Conservation (phyloP, 1,140 invertebrate species). For the Heliconius himera region DNA sequence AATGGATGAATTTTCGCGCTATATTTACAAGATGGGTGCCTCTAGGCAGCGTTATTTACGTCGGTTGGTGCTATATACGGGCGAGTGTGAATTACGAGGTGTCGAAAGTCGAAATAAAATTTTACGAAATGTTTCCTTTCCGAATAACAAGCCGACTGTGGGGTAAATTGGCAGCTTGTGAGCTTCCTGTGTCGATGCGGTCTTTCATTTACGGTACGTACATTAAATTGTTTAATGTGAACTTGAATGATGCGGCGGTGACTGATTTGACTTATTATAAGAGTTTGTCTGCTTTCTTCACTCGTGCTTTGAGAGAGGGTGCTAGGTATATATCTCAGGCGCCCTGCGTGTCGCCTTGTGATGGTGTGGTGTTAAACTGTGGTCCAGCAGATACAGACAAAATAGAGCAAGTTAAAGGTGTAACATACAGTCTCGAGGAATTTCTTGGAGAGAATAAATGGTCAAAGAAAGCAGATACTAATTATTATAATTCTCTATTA, state of each 20-base stretch:
- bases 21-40: constrained; percentile 80
- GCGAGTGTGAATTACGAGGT: constrained; percentile 75
- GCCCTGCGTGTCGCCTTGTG: constrained; percentile 93
- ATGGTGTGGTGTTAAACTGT: constrained; percentile 95
- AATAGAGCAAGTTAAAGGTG: constrained; percentile 97
- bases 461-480: constrained; percentile 65
- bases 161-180: constrained; percentile 92
- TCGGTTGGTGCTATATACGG: constrained; percentile 77
- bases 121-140: constrained; percentile 87
- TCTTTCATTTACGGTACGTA: constrained; percentile 90
- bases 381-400: constrained; percentile 92
- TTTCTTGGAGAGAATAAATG: constrained; percentile 91
- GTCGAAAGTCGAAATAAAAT: constrained; percentile 76
- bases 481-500: constrained; percentile 86
- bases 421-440: constrained; percentile 95
- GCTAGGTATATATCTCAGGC: constrained; percentile 88
- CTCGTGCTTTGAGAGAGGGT: constrained; percentile 90
- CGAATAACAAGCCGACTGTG: constrained; percentile 93
- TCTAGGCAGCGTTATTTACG: constrained; percentile 73
- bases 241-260: constrained; percentile 92
- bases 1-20: constrained; percentile 77
- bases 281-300: constrained; percentile 97
- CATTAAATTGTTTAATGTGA: constrained; percentile 91
- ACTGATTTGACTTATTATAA: constrained; percentile 91
- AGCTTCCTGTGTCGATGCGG: constrained; percentile 91